These are phyloP conservation scores for Alethe castanea DNA, from an alignment of 2,113 vertebrate species.

Conservation along the genomic window DNA sequence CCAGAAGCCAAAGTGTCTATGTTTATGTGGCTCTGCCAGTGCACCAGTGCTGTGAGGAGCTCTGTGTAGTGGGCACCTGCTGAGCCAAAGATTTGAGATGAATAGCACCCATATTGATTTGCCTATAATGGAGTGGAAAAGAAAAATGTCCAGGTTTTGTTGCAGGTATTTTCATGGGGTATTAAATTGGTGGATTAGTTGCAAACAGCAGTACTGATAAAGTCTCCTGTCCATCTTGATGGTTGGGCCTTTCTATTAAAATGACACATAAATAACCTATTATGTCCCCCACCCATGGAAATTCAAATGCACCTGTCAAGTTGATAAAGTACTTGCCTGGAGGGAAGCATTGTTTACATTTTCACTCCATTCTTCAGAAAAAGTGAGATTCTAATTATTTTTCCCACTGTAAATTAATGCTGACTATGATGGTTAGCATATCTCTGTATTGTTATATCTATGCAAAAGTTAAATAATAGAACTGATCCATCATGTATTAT, in stretches of 20 bases:
- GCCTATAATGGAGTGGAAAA: constrained; percentile 75
- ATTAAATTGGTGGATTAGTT: constrained; percentile 83
- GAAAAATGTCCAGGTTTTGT: constrained; percentile 79
- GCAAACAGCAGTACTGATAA: constrained; percentile 83
- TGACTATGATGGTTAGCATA: constrained; percentile 86
- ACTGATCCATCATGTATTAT: constrained; percentile 76
- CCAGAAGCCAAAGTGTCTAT: not conserved
- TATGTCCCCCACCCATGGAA: constrained; percentile 97
- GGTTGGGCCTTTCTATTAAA: constrained; percentile 93
- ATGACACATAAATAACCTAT: constrained; percentile 99
- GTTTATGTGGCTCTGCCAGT: not conserved
- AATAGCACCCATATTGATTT: constrained; percentile 78
- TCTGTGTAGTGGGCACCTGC: constrained; percentile 46
- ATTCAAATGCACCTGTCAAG: constrained; percentile 99
- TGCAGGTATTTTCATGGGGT: constrained; percentile 80
- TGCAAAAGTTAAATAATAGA: constrained; percentile 82
- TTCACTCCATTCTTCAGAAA: constrained; percentile 97
- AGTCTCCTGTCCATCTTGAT: constrained; percentile 83
- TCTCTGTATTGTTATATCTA: constrained; percentile 79
- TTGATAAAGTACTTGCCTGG: constrained; percentile 99
- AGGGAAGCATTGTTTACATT: constrained; percentile 99
- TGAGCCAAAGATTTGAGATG: constrained; percentile 71
- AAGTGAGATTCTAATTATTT: constrained; percentile 99
- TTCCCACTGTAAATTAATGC: constrained; percentile 99
- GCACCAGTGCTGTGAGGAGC: constrained; percentile 7